These are phyloP conservation scores for Rhinoderma darwinii DNA, from an alignment of 2,113 vertebrate genomes.

Conservation along the genomic window DNA sequence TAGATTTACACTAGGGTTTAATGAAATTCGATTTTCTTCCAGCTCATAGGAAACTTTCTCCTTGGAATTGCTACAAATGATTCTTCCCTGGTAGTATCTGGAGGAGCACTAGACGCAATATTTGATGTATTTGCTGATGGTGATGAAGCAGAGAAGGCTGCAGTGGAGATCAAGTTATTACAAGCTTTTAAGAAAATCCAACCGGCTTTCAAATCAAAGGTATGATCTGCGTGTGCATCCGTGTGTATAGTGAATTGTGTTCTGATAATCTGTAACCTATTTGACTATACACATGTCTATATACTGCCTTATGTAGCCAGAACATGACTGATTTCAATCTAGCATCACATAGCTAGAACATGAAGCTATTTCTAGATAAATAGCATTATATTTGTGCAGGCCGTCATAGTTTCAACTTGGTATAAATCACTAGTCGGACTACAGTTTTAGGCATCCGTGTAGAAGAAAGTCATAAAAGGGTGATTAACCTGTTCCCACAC, in stretches of 20 bases:
- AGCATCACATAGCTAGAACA: too few species aligned
- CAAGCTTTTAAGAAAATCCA: constrained; percentile 86
- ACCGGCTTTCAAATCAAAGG: constrained; percentile 90
- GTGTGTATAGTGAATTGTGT: not conserved
- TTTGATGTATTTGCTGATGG: constrained; percentile 97
- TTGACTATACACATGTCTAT: not conserved
- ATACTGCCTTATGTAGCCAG: not conserved
- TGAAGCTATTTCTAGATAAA: too few species aligned
- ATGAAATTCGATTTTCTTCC: constrained; percentile 52
- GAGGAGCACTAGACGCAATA: constrained; percentile 92
- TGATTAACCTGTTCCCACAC: too few species aligned
- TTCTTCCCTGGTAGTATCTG: constrained; percentile 84
- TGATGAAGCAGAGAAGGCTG: constrained; percentile 85
- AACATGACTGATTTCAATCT: too few species aligned
- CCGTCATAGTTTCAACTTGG: too few species aligned
- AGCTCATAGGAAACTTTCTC: constrained; percentile 91
- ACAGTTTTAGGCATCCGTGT: too few species aligned
- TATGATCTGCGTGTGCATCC: constrained; percentile 60
- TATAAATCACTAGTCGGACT: too few species aligned
- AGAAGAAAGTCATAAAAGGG: too few species aligned
- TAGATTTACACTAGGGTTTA: not conserved
- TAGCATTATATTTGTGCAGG: too few species aligned
- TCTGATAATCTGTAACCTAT: not conserved
- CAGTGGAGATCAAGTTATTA: constrained; percentile 82
- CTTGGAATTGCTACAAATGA: constrained; percentile 87